These are phyloP conservation scores for Pseudotriccus pelzelni DNA, from an alignment of 2,797 vertebrate genomes.

Conservation along the genomic window DNA sequence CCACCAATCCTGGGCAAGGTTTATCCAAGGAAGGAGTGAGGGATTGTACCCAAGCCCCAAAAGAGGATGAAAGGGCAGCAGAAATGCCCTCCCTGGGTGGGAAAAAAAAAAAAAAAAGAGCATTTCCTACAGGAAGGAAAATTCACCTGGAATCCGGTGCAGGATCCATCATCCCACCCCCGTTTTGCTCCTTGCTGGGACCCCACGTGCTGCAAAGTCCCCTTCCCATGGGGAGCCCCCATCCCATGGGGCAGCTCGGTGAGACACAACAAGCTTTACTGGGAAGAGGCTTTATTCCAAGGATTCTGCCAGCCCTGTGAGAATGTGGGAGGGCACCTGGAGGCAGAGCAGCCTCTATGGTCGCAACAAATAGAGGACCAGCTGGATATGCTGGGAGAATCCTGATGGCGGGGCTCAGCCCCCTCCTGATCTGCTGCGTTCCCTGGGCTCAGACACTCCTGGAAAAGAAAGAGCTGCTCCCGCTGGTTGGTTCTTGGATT, in stretches of 20 bases:
- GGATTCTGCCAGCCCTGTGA: background rate
- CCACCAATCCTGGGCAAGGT: rapidly evolving
- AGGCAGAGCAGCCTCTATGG: background rate
- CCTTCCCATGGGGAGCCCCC: rapidly evolving
- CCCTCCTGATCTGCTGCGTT: background rate
- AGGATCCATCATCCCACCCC: background rate
- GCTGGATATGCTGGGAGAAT: background rate
- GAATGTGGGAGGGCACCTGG: background rate
- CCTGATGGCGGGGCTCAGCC: rapidly evolving
- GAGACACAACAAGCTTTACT: background rate
- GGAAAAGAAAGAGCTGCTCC: background rate
- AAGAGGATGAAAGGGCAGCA: background rate
- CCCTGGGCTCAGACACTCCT: background rate
- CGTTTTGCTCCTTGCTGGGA: background rate
- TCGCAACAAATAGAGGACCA: background rate
- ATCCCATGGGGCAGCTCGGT: rapidly evolving
- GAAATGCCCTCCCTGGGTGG: background rate
- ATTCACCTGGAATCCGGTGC: background rate
- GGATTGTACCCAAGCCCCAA: background rate
- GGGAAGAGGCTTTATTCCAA: background rate
- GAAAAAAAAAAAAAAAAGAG: background rate
- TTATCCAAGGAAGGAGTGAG: background rate
- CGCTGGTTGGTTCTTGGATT: background rate
- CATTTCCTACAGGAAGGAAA: background rate
- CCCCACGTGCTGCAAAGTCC: rapidly evolving